Conservation (phyloP, 2,888 invertebrate genomes). For the Rhodophaea formosa region DNA sequence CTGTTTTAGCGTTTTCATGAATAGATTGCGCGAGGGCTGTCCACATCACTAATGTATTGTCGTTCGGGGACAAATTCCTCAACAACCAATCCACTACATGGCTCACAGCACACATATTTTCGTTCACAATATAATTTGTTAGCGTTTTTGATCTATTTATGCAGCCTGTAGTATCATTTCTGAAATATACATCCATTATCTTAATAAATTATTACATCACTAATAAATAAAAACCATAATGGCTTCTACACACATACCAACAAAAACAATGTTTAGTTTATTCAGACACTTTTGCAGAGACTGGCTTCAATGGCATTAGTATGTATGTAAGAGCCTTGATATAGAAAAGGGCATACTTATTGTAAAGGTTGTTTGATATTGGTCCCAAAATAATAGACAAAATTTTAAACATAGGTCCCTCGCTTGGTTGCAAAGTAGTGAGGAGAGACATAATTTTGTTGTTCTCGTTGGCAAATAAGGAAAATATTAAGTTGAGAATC, state of each 20-base stretch:
- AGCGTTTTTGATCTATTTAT: slow-evolving; percentile 39
- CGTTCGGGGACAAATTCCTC: slow-evolving; percentile 33
- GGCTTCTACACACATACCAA: too few relatives aligned
- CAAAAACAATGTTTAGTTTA: too few relatives aligned
- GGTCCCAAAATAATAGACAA: slow-evolving; percentile 36
- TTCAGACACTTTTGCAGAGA: too few relatives aligned
- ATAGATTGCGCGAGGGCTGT: slow-evolving; percentile 47
- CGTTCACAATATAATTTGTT: slow-evolving; percentile 37
- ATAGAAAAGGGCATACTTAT: slow-evolving; percentile 36
- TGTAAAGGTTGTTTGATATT: slow-evolving; percentile 36
- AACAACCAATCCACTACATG: slow-evolving; percentile 34
- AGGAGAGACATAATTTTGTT: slow-evolving; percentile 39
- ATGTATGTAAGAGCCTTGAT: not conserved
- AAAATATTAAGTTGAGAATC: slow-evolving; percentile 40
- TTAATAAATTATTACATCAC: not conserved
- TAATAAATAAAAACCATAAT: too few relatives aligned
- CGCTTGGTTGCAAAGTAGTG: slow-evolving; percentile 30
- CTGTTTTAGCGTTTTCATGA: slow-evolving; percentile 30
- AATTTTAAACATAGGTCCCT: slow-evolving; percentile 40
- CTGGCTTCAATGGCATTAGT: too few relatives aligned
- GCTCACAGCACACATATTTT: slow-evolving; percentile 26
- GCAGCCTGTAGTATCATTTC: slow-evolving; percentile 29
- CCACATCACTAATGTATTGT: slow-evolving; percentile 51
- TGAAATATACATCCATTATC: slow-evolving; percentile 30
- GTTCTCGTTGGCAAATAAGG: slow-evolving; percentile 39